Base-by-base conservation (phyloP, 2,797 vertebrate species). In the Diceros bicornis region DNA sequence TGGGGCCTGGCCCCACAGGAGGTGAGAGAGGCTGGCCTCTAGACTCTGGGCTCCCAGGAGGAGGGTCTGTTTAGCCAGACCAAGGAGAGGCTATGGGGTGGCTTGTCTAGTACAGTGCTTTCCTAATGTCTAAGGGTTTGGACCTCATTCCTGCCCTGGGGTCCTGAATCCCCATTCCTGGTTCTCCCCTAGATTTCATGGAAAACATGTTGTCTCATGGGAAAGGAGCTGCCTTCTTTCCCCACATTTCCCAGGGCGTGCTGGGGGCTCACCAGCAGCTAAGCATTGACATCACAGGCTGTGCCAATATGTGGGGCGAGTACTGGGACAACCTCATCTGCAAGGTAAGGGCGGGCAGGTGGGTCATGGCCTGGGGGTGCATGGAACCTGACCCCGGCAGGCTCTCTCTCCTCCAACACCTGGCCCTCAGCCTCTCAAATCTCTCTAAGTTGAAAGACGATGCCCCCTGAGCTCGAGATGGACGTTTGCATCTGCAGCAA, bases 261-360 rank as follows among this genome's bases (percentile, higher is more conserved):
- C 98, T 99, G 97, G 98, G 98, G 66, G 98, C 99, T 7, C 99
- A 99, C 97, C 99, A 99, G 98, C 98, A 99, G 74, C 98, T 98
- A 37, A 97, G 82, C 25, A 97, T 99, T 89, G 97, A 99, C 79
- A 98, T 99, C 98, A 99, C 99, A 2, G 99, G 99, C 95, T 99
- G 99, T 94, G 99, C 98, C 23, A 99, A 99, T 98, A 99, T 99
- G 99, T 99, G 99, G 99, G 99, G 99, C 57, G 99, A 99, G 83
- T 99, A 99, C 98, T 97, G 81, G 69, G 99, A 99, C 97, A 93
- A 94, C 13, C 99, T 99, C 75, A n/a, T 99, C 94, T 99, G 99
- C 97, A 98, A 97, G 99, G 99, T 99, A 99, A 41, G 98, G 16
- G 2, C 0, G 0, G 7, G 6, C 0, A 0, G 16, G 14, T 0